These are phyloP conservation scores for Cydia fagiglandana DNA, from an alignment of 1,140 invertebrate species.

Conservation along the genomic window DNA sequence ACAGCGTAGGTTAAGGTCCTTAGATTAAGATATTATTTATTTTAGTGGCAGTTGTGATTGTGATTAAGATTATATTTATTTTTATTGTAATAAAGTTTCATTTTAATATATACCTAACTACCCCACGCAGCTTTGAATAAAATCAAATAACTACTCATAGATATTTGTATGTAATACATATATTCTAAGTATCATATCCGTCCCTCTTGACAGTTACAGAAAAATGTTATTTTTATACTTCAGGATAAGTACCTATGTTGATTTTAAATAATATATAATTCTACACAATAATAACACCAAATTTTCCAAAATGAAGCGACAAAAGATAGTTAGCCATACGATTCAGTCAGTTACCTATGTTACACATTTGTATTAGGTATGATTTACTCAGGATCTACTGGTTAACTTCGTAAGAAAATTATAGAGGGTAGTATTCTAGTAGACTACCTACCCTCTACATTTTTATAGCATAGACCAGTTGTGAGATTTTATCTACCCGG, in stretches of 20 bases:
- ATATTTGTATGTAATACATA: neutral
- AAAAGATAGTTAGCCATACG: too few relatives aligned
- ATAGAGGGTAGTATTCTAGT: neutral
- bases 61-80: slow-evolving; percentile 69
- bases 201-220: too few relatives aligned
- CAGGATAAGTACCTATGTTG: too few relatives aligned
- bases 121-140: neutral
- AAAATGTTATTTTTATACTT: too few relatives aligned
- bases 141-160: neutral
- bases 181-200: too few relatives aligned
- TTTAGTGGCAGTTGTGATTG: slow-evolving; percentile 59
- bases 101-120: neutral
- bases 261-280: too few relatives aligned
- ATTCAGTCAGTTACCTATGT: too few relatives aligned
- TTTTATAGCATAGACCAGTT: neutral
- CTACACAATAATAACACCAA: too few relatives aligned
- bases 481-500: neutral
- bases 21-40: slow-evolving; percentile 62
- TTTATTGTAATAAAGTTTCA: slow-evolving; percentile 36
- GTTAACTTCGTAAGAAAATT: neutral
- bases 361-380: too few relatives aligned
- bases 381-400: too few relatives aligned
- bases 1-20: slow-evolving; percentile 61
- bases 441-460: too few relatives aligned
- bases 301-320: too few relatives aligned